Evolutionary conservation across 2,113 vertebrate genomes (phyloP).

Genomic region (Callaeas wilsoni): DNA sequence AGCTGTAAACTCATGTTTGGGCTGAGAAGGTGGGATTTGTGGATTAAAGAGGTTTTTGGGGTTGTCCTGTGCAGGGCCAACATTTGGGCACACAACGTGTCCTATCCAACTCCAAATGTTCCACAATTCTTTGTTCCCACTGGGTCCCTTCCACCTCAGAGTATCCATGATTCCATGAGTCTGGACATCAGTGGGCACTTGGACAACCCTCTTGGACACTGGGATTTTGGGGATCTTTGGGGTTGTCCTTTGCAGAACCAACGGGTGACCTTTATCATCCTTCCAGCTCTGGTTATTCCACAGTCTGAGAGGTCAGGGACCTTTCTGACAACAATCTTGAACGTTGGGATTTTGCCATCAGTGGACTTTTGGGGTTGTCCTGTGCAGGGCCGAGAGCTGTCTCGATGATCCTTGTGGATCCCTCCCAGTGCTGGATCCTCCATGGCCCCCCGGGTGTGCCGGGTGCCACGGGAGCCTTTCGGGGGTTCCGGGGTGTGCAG

Average conservation of each 20-base stretch:
- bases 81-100: rapidly evolving
- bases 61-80: rapidly evolving
- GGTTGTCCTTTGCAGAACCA: background rate
- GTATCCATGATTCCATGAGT: background rate
- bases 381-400: background rate
- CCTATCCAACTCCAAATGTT: background rate
- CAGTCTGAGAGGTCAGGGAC: rapidly evolving
- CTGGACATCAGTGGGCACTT: no score
- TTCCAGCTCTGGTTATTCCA: background rate
- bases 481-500: background rate
- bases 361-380: background rate
- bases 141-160: background rate
- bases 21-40: rapidly evolving
- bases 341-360: rapidly evolving
- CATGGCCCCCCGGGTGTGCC: rapidly evolving
- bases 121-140: background rate
- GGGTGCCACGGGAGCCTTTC: background rate
- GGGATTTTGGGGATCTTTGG: background rate
- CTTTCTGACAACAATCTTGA: rapidly evolving
- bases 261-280: background rate
- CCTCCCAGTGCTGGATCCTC: rapidly evolving
- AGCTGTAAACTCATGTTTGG: background rate
- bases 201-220: background rate
- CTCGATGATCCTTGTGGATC: rapidly evolving
- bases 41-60: background rate